Percentiles rank a stretch among this genome's conserved stretches.
phyloP scores from a whole-genome alignment of 2,888 invertebrate species.

The Caenorhabditis uteleia region DNA sequence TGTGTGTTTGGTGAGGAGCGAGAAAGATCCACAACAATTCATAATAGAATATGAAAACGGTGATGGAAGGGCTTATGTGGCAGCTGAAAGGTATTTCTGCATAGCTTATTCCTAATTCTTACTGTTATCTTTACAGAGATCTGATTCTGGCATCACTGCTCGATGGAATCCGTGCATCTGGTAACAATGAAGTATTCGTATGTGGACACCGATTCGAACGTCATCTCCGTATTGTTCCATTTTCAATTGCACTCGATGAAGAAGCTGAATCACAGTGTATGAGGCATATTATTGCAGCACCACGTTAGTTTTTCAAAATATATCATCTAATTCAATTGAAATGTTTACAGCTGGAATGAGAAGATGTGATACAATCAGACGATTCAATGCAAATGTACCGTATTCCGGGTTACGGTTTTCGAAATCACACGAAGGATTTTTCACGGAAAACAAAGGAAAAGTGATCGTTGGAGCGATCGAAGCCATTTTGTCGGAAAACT shows the following conservation, averaged over 20 bases:
- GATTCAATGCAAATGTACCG: conserved; percentile 96
- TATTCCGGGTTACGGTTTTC: conserved; percentile 96
- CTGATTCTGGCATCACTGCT: conserved; percentile 90
- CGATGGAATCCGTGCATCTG: conserved; percentile 94
- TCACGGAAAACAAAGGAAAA: conserved; percentile 88
- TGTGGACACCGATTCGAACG: conserved; percentile 79
- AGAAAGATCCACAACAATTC: conserved; percentile 90
- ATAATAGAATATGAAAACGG: conserved; percentile 92
- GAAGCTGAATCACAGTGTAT: conserved; percentile 90
- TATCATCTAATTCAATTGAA: background rate
- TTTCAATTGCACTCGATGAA: conserved; percentile 85
- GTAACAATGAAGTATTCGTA: conserved; percentile 81
- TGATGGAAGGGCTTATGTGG: conserved; percentile 84
- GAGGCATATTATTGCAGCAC: conserved; percentile 75
- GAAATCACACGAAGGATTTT: conserved; percentile 91
- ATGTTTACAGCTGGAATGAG: conserved; percentile 73
- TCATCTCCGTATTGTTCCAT: conserved; percentile 86
- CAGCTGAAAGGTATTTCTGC: conserved; percentile 81
- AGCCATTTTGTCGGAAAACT: conserved; percentile 79
- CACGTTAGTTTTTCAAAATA: conserved; percentile 45
- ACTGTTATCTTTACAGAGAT: conserved; percentile 76
- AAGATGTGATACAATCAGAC: conserved; percentile 83
- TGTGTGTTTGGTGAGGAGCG: conserved; percentile 87
- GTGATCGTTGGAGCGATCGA: conserved; percentile 88
- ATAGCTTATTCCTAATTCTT: background rate